Base-by-base conservation (phyloP, 2,113 vertebrate genomes). In the Turdus rufiventris region DNA sequence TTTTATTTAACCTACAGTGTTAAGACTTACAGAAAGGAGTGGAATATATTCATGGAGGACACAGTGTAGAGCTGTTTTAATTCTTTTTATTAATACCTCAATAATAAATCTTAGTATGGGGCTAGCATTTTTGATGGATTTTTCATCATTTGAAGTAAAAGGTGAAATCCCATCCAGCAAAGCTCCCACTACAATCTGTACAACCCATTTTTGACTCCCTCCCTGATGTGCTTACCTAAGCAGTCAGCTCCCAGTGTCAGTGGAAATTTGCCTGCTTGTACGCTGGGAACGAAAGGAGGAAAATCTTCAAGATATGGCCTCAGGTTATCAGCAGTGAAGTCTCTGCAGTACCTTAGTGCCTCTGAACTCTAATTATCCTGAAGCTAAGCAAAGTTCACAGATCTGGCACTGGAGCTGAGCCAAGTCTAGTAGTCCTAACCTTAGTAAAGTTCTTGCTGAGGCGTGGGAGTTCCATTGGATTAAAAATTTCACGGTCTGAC, bases 321-420 rank as follows among this genome's bases (percentile, higher is more conserved):
- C 3, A 0, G 86, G 76, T 88, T 92, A 81, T 74, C 19, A 2
- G 72, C 68, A 83, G 76, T 33, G 91, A 81, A 90, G 60, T 36
- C 34, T 88, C 79, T 60, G 60, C 67, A 51, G 19, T 78, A 28
- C 61, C 24, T 88, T 33, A 18, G 36, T 67, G 61, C 53, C 36
- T 91, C 92, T 94, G 94, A 96, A 96, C 76, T 85, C 53, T 68
- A 82, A 85, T 36, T 88, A 65, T 53, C 84, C 89, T 34, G 74
- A 91, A 92, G 73, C 57, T 48, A 78, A 74, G 89, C 61, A 89
- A 91, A 91, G 84, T 92, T 96, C 83, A 87, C 62, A 82, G 76
- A 77, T 51, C 28, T 6, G 2, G 16, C 6, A 2, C 53, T 47
- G 53, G 23, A 92, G 71, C 25, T 79, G 50, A 87, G 80, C 57